Base-by-base conservation (phyloP, 2,113 vertebrate genomes). In the Peromyscus leucopus region DNA sequence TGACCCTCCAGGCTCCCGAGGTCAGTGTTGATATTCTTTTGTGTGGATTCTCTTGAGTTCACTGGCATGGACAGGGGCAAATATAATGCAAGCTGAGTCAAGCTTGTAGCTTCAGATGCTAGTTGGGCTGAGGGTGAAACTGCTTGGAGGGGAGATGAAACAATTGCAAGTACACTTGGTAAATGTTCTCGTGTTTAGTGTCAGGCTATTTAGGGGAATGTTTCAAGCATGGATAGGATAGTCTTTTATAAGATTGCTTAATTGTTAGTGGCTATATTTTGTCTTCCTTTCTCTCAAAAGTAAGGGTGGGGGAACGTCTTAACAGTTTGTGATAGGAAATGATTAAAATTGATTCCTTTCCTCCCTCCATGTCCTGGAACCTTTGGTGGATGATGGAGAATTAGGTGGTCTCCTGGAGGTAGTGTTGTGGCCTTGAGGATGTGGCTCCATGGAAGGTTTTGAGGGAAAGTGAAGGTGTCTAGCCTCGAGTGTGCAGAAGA, bases 341-440 rank as follows among this genome's bases (percentile, higher is more conserved):
- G 28, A 48, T 61, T 59, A 5, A 21, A 48, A 55, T 76, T 46
- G 11, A 31, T 16, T 71, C 28, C 21, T 51, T 76, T 33, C 21
- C 16, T 46, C 0, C 42, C 28, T 48, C 28, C 2, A 17, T 48
- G 46, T 15, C 36, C 24, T 1, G 1, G 4, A 57, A 8, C 9
- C 33, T 28, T 69, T 12, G 7, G 0, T 6, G 46, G 4, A 16
- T n/a, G 63, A 42, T n/a, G 8, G 57, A 63, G 76, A 36, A 9
- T 2, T 48, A 4, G 15, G 1, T 31, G 88, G 78, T 65, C 8
- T 5, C 21, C 0, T 3, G 72, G 31, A 51, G 24, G 63, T 19
- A 12, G 57, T 59, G 39, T 5, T 51, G 6, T 36, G 59, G 57
- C 26, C 24, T 57, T 19, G 16, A 74, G 78, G 69, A 26, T 51